Conservation (phyloP, 2,113 vertebrate genomes). For the Irena cyanogastra region DNA sequence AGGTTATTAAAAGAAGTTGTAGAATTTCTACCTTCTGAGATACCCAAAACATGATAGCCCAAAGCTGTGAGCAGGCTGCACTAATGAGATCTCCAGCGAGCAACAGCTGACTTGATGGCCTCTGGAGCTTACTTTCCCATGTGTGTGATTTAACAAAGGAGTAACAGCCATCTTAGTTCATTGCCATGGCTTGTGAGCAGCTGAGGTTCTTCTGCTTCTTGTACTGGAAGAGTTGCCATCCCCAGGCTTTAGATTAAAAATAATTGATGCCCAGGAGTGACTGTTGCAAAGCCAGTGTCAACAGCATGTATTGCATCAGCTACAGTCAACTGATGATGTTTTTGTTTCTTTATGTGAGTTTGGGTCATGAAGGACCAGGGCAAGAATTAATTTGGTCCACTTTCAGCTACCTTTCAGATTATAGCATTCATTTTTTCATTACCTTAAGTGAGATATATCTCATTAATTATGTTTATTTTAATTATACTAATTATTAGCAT, state of each 20-base stretch:
- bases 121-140: not conserved
- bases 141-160: not conserved
- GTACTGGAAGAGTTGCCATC: not conserved
- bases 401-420: not conserved
- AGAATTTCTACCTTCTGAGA: not conserved
- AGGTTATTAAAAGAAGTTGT: not conserved
- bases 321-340: not conserved
- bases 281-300: not conserved
- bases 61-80: not conserved
- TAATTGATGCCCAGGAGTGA: not conserved
- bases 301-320: not conserved
- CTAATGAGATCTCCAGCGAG: not conserved
- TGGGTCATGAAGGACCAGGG: not conserved
- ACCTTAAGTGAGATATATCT: not conserved
- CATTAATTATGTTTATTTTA: not conserved
- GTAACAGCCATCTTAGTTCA: not conserved
- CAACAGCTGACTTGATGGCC: not conserved
- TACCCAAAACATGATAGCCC: rapidly evolving
- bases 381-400: not conserved
- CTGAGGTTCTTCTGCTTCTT: not conserved
- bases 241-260: not conserved
- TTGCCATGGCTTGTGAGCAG: not conserved
- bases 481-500: not conserved
- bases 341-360: not conserved
- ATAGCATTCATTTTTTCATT: not conserved